phyloP scores from a whole-genome alignment of 2,113 vertebrate species.

The Toxostoma redivivum region DNA sequence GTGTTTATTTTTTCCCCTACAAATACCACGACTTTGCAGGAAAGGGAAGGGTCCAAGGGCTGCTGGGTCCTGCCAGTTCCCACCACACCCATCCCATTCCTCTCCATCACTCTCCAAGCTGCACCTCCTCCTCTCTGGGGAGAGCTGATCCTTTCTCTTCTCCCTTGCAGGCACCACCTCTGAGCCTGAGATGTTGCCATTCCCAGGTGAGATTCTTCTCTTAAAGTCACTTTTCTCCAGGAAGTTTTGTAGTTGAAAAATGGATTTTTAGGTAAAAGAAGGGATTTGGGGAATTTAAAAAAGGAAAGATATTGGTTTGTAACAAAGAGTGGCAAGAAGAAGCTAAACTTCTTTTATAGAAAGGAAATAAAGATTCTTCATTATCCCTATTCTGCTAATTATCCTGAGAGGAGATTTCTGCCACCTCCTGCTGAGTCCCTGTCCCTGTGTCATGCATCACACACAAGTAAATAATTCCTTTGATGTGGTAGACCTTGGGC shows the following conservation, averaged over 20 bases:
- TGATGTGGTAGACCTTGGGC: neutral
- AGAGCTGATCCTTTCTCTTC: neutral
- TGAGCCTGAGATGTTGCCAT: neutral
- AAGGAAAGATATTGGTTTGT: neutral
- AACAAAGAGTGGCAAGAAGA: neutral
- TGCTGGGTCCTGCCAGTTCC: neutral
- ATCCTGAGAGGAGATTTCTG: neutral
- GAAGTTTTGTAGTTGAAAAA: neutral
- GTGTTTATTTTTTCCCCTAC: neutral
- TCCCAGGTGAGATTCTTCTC: conserved; percentile 70
- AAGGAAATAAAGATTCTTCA: neutral
- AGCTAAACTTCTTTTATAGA: neutral
- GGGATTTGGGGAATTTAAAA: neutral
- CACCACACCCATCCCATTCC: neutral
- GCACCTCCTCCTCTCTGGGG: neutral
- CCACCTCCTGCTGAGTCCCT: neutral
- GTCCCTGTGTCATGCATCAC: neutral
- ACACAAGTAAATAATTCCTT: neutral
- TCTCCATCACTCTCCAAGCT: neutral
- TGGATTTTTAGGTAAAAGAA: neutral
- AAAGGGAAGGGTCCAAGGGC: neutral
- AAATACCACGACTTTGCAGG: neutral
- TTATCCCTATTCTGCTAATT: fast-evolving
- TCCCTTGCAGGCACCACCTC: conserved; percentile 65
- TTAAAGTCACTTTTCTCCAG: neutral